Conservation (phyloP, 2,888 invertebrate species). For the Portevinia maculata region DNA sequence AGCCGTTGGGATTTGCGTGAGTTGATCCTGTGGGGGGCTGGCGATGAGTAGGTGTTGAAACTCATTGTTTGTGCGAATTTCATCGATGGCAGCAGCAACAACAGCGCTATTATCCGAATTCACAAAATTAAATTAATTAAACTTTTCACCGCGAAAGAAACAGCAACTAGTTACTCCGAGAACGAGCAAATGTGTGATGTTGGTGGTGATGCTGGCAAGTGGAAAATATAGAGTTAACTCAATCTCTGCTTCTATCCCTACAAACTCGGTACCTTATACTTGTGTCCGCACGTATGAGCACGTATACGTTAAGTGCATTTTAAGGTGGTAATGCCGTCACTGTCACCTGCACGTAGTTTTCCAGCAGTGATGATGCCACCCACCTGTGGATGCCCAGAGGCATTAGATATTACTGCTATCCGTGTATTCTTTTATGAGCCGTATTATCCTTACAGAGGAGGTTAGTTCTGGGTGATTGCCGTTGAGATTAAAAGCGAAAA, state of each 20-base stretch:
- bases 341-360: slow-evolving; percentile 66
- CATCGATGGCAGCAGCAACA: slow-evolving; percentile 32
- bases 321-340: slow-evolving; percentile 61
- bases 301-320: slow-evolving; percentile 57
- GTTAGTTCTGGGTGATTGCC: slow-evolving; percentile 2
- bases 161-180: slow-evolving; percentile 1
- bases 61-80: slow-evolving; percentile 4
- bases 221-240: slow-evolving; percentile 17
- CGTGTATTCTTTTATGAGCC: slow-evolving; percentile 58
- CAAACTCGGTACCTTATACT: slow-evolving; percentile 30
- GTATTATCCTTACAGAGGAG: slow-evolving; percentile 46
- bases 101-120: slow-evolving; percentile 48
- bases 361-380: slow-evolving; percentile 28
- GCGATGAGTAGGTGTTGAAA: too few relatives aligned
- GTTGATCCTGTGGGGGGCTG: slow-evolving; percentile 15
- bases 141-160: slow-evolving; percentile 47
- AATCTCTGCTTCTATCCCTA: slow-evolving; percentile 13
- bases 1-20: slow-evolving; percentile 48
- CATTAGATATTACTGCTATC: slow-evolving; percentile 55
- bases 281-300: slow-evolving; percentile 66
- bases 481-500: slow-evolving; percentile 54
- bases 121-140: slow-evolving; percentile 71
- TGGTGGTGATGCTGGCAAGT: not conserved
- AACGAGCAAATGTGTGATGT: not conserved
- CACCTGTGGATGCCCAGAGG: slow-evolving; percentile 48